Evolutionary conservation across 2,888 invertebrate species (phyloP), one percentile per base, ranked within the genome.

Genomic region (Platycnemis pennipes): DNA sequence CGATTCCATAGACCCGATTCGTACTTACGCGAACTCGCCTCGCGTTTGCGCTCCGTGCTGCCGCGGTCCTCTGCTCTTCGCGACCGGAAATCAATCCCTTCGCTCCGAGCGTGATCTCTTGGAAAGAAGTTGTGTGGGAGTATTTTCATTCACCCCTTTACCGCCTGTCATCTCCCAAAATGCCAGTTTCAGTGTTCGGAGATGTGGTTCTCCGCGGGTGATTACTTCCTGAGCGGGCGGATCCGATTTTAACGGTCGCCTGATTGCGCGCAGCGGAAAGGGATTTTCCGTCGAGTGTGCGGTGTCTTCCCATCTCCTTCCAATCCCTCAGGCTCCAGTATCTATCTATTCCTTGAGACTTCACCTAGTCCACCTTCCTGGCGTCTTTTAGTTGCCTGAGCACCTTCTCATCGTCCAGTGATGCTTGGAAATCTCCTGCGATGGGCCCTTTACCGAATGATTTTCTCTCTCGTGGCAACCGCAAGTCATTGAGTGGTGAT

Each of bases 41-140:
- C 13, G 5, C 31, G 7, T 0, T 77, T 8, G n/a, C 19, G 16
- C 69, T 77, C 53, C 37, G 69, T 94, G 63, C 7, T 26, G 26
- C 63, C n/a, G 77, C 94, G 85, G 56, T 69, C 45, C 49, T 56
- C 94, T 16, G 16, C 53, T 42, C 44, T 94, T 45, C 94, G 94
- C 85, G 49, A 53, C 86, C 86, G 63, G 63, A 63, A 63, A 63
- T 45, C 88, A 49, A 88, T 87, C 94, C 69, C 91, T 91, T 86
- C 94, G 85, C 94, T 49, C 94, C 31, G 85, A 63, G 53, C 87
- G 26, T 31, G 37, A 44, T 69, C 37, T 42, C 56, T 53, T 49
- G 63, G n/a, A n/a, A n/a, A 63, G 63, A 7, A 49, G 19, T 49
- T 16, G 49, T 8, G n/a, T n/a, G 63, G 8, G 26, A 63, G n/a